Conservation (phyloP, 1,140 invertebrate genomes). For the Orchestia grillus region DNA sequence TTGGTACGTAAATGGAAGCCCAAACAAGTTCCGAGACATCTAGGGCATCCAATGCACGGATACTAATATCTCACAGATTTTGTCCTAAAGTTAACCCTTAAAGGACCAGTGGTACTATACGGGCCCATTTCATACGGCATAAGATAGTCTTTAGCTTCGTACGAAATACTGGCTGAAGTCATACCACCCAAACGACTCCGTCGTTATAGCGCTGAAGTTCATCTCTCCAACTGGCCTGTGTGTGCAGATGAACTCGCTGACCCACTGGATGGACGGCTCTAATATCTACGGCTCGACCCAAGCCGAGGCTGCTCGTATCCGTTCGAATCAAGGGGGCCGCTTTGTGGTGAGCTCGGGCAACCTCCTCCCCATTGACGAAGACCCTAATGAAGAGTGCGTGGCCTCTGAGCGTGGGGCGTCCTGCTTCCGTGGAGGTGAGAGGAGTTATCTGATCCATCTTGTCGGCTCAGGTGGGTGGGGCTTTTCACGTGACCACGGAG, state of each 20-base stretch:
- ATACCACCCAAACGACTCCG: too few relatives aligned
- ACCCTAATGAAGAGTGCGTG: conserved; percentile 58
- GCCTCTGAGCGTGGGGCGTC: conserved; percentile 28
- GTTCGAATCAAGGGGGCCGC: conserved; percentile 70
- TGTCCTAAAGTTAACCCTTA: too few relatives aligned
- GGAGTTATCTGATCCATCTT: neutral
- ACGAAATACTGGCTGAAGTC: too few relatives aligned
- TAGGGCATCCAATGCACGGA: too few relatives aligned
- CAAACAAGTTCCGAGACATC: too few relatives aligned
- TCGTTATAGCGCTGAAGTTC: too few relatives aligned
- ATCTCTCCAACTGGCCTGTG: neutral
- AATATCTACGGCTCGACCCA: conserved; percentile 75
- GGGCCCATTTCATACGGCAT: too few relatives aligned
- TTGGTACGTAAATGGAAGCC: too few relatives aligned
- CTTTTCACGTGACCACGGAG: too few relatives aligned
- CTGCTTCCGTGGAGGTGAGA: conserved; percentile 63
- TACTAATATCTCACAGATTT: too few relatives aligned
- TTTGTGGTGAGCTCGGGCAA: conserved; percentile 58
- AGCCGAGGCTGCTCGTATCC: conserved; percentile 71
- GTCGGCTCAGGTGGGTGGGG: neutral
- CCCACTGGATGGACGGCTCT: conserved; percentile 74
- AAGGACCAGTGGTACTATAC: too few relatives aligned
- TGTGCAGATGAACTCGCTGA: conserved; percentile 73
- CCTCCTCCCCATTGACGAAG: conserved; percentile 60
- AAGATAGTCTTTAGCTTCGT: too few relatives aligned